Base-by-base conservation (phyloP, 2,888 invertebrate genomes). In the Eumacrocentrus americanus region DNA sequence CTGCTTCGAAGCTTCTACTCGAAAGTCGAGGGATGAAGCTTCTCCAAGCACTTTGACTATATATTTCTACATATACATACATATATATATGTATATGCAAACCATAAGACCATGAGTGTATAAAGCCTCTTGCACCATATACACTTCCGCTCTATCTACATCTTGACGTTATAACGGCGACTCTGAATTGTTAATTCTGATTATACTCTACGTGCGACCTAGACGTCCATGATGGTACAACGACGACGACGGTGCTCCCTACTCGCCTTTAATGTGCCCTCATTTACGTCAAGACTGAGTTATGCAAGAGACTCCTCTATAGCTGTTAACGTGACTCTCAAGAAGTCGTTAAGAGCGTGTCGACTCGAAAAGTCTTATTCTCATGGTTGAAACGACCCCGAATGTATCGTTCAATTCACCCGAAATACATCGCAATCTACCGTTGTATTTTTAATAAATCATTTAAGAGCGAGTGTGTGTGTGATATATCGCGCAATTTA, bases 141-240 rank as follows among this genome's bases (percentile, higher is more conserved):
- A 40, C 38, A 40, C 38, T 50, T 29, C 42, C 44, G 22, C 18
- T 20, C 23, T 22, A 22, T 22, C 44, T 22, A 44, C 44, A 20
- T 5, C 18, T 11, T 38, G 44, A 14, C 29, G 34, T 34, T 38
- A 37, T 23, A 25, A 47, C 12, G 38, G 25, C 25, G 63, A 63
- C 67, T 66, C 65, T 72, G 72, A 73, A 73, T 73, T 72, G 72
- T 73, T 73, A 73, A 72, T 73, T 72, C 67, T 72, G 73, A 73
- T 73, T 72, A 71, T 62, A 63, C 62, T 63, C 64, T 61, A 11
- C 38, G n/a, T 14, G 38, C 38, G 16, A 40, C 56, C 53, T 61
- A 20, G 40, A 48, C 54, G 46, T 48, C 57, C 35, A 55, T 35
- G 40, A n/a, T n/a, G n/a, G n/a, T 53, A 42, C 25, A 51, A 29